These are phyloP conservation scores for Thamnophis elegans DNA, from an alignment of 2,797 vertebrate genomes.

Conservation along the genomic window DNA sequence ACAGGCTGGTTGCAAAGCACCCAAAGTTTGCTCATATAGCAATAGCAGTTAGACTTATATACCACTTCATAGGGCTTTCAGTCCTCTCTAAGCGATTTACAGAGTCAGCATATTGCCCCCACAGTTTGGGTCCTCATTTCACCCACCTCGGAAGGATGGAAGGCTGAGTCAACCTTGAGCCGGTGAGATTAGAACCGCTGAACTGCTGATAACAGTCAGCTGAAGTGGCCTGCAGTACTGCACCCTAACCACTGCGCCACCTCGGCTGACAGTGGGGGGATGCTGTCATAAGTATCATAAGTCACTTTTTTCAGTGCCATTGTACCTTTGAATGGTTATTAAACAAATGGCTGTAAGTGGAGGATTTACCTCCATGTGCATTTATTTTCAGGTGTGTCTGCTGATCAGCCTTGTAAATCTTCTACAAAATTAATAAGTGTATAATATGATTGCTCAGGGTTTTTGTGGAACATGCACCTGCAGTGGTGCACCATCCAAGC, in stretches of 20 bases:
- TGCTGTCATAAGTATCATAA: neutral
- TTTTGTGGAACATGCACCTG: constrained; percentile 21
- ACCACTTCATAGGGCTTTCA: too few species aligned
- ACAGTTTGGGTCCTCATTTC: too few species aligned
- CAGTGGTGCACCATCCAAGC: neutral
- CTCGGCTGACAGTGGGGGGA: neutral
- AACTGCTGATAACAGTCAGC: too few species aligned
- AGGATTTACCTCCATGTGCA: neutral
- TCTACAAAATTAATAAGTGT: neutral
- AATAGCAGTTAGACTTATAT: too few species aligned
- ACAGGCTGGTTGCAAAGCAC: neutral
- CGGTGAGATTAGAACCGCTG: too few species aligned
- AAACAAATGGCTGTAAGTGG: neutral
- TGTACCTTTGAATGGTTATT: neutral
- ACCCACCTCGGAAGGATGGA: too few species aligned
- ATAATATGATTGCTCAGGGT: neutral
- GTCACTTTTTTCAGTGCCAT: neutral
- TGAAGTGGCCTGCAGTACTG: too few species aligned
- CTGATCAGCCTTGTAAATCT: neutral
- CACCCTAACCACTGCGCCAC: too few species aligned
- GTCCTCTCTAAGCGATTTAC: too few species aligned
- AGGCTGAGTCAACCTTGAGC: too few species aligned
- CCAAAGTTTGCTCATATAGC: neutral
- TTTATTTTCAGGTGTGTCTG: neutral
- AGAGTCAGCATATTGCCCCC: too few species aligned